Base-by-base conservation (phyloP, 2,888 invertebrate species). In the Horisme vitalbata region DNA sequence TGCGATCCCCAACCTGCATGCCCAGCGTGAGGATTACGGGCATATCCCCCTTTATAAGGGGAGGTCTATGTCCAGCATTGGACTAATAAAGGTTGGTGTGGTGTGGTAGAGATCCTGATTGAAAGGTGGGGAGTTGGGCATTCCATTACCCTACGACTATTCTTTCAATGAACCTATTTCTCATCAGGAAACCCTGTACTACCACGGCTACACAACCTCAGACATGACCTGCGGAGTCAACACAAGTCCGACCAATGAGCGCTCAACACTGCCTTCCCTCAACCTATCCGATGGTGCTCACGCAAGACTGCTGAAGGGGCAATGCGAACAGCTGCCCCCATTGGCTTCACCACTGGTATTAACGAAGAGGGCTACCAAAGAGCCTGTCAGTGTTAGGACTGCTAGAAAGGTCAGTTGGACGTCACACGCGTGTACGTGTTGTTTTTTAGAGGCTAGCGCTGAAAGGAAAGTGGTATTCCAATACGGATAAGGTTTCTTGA, bases 161-260 rank as follows among this genome's bases (percentile, higher is more conserved):
- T n/a, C n/a, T 8, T 10, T 4, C 13, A 6, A 27, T 4, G 21
- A 12, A 14, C 10, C 18, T 6, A 7, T 3, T 11, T 52, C 26
- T 33, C 4, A 33, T 26, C 63, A 90, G 90, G 90, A 90, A 75
- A 90, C 90, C 0, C 66, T 90, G 0, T 90, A 87, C 65, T 90
- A 89, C 71, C 90, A 89, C 47, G 90, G 89, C 12, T 79, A 83
- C 53, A 65, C 81, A 0, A 83, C 88, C 0, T 90, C 90, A 0
- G 90, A 89, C 24, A 67, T 84, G 57, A 89, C 88, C 0, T 77
- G 56, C 0, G 86, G 80, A 0, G 73, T 71, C 2, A 77, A 75
- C 45, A 78, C 83, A 0, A 86, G 78, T 31, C 79, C 72, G 1
- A 82, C 83, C 31, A 84, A 83, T 49, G 85, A 86, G 7, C 70